These are phyloP conservation scores for Calyptomena viridis DNA, from an alignment of 2,113 vertebrate genomes.

Conservation along the genomic window DNA sequence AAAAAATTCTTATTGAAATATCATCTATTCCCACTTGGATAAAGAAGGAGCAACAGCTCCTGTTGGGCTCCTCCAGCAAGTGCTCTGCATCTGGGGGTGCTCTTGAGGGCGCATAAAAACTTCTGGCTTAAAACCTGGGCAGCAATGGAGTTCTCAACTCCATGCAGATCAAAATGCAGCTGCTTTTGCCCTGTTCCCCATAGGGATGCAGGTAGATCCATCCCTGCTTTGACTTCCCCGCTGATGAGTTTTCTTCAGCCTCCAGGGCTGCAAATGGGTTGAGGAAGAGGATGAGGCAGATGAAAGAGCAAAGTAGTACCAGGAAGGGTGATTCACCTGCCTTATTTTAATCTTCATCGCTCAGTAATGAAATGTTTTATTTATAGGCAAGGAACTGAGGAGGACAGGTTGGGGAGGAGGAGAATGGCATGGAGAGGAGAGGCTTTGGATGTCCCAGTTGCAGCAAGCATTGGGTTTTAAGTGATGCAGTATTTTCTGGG, in stretches of 20 bases:
- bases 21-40: not conserved
- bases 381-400: not conserved
- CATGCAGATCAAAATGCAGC: not conserved
- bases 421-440: not conserved
- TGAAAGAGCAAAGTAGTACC: not conserved
- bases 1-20: not conserved
- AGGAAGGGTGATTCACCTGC: conserved; percentile 24
- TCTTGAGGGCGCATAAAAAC: not conserved
- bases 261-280: not conserved
- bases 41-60: not conserved
- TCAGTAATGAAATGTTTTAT: conserved; percentile 9
- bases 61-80: not conserved
- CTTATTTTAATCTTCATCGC: conserved; percentile 12
- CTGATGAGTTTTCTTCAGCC: not conserved
- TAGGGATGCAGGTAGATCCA: not conserved
- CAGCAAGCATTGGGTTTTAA: not conserved
- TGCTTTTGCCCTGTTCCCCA: not conserved
- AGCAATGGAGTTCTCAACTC: not conserved
- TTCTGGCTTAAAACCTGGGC: not conserved
- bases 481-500: not conserved
- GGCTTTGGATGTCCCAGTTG: conserved; percentile 15
- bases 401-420: not conserved
- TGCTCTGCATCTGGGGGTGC: not conserved
- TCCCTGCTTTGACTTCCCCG: not conserved
- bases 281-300: conserved; percentile 22